Base-by-base conservation (phyloP, 1,140 invertebrate genomes). In the Drosophila ogumai region DNA sequence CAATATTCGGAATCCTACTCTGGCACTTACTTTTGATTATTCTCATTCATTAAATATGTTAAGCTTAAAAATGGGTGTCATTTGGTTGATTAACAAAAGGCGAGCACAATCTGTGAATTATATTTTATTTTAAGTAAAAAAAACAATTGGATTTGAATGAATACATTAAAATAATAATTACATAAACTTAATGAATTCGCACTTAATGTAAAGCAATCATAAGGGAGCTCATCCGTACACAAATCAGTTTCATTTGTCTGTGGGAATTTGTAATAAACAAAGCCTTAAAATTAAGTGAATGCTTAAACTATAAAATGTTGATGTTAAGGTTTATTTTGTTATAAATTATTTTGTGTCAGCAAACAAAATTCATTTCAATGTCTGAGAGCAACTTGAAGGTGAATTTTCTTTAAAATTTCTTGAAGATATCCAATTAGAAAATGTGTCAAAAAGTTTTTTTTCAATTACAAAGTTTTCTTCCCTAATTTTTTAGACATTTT, bases 1-100 rank as follows among this genome's bases (percentile, higher is more conserved):
- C 17, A 43, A 3, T 17, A 19, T 10, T 6, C 10, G 19, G 49
- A 72, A 59, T 41, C 40, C 49, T 52, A 41, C 44, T 47, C 36
- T 60, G 44, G 9, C 47, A 52, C 73, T 69, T 59, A 43, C 56
- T 28, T 50, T 41, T 63, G 57, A 67, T 79, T 67, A 64, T 67
- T 44, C 56, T 41, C 64, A 41, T 73, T 82, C 59, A 79, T 87
- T 79, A 66, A 76, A 79, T 69, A 81, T 72, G 75, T 76, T 77
- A 76, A 76, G 64, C 55, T 69, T 52, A 76, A 82, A 84, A 79
- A 77, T 82, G 72, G 41, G 67, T 71, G 64, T 31, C 75, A 56
- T 76, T 87, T 82, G 69, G 78, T 79, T 86, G 19, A 87, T 82
- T 79, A 76, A 82, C 65, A 71, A 79, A 72, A 78, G 17, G 40